Evolutionary conservation across 2,113 vertebrate species (phyloP).

Genomic region (Python bivittatus): DNA sequence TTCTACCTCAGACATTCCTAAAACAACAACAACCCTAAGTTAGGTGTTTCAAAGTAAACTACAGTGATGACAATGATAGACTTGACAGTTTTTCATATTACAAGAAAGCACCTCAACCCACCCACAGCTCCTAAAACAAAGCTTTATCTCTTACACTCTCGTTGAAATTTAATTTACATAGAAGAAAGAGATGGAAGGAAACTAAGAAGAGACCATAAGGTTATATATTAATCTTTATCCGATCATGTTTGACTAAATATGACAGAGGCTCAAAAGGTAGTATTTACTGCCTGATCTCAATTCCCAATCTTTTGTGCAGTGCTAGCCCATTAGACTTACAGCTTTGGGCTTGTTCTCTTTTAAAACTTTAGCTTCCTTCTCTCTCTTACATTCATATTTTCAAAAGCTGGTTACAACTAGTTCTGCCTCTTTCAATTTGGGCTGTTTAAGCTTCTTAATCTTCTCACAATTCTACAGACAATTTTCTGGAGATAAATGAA

Average conservation of each 20-base stretch:
- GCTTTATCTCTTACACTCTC: neutral
- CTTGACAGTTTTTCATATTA: slow-evolving; percentile 10
- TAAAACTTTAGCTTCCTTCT: neutral
- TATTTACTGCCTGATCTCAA: neutral
- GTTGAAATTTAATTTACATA: neutral
- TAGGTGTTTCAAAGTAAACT: neutral
- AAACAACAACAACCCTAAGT: slow-evolving; percentile 8
- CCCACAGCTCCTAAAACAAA: neutral
- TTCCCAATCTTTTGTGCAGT: neutral
- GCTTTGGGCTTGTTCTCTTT: neutral
- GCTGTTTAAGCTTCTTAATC: neutral
- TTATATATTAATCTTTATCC: neutral
- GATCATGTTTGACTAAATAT: neutral
- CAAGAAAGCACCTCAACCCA: neutral
- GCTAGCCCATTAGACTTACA: neutral
- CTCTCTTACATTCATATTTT: neutral
- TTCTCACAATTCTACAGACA: neutral
- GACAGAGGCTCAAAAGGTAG: neutral
- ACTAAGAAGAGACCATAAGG: neutral
- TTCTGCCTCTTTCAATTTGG: neutral
- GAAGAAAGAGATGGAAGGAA: neutral
- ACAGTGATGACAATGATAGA: neutral
- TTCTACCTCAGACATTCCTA: neutral
- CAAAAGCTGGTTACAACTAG: neutral
- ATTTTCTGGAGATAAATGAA: neutral